Evolutionary conservation across 2,888 invertebrate species (phyloP).

Genomic region (Anorthoa munda): DNA sequence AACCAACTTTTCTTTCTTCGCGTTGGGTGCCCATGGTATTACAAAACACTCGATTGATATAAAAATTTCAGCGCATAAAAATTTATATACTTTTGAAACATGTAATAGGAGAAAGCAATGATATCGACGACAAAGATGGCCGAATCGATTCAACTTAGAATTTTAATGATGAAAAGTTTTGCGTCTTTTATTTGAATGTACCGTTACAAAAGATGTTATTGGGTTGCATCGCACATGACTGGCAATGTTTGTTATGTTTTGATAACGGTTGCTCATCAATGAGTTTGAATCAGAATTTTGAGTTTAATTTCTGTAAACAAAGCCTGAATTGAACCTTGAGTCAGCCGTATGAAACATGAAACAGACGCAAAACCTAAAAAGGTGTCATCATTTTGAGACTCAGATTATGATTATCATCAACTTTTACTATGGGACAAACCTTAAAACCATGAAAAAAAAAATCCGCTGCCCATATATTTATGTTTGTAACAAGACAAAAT

Average conservation of each 20-base stretch:
- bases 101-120: constrained; percentile 16
- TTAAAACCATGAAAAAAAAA: no score
- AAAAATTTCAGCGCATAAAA: not conserved
- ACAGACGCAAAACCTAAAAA: no score
- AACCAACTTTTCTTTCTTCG: no score
- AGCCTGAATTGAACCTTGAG: not conserved
- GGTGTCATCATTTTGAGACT: no score
- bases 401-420: no score
- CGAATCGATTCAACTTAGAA: constrained; percentile 14
- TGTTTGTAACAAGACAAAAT: no score
- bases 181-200: constrained; percentile 18
- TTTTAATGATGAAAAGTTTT: constrained; percentile 33
- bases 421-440: no score
- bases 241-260: not conserved
- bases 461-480: no score
- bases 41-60: not conserved
- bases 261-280: not conserved
- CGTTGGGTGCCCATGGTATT: no score
- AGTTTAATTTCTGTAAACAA: not conserved
- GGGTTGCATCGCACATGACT: not conserved
- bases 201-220: constrained; percentile 21
- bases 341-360: no score
- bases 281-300: not conserved
- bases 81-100: not conserved
- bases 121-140: not conserved